Evolutionary conservation across 2,113 vertebrate species (phyloP).

Genomic region (Carassius auratus): DNA sequence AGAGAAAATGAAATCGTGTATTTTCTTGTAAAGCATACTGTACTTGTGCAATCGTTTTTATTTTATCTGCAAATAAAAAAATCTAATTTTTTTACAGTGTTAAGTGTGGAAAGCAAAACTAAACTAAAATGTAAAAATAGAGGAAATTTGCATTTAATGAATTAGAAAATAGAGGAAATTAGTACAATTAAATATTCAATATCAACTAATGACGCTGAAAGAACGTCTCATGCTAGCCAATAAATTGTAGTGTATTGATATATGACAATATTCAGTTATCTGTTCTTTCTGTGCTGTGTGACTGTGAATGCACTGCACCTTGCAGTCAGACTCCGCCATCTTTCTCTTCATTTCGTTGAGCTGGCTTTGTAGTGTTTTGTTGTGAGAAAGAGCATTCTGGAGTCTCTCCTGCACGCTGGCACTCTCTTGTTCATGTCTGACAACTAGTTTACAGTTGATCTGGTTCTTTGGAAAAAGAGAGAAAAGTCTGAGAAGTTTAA

Average conservation of each 20-base stretch:
- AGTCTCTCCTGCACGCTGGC: constrained; percentile 84
- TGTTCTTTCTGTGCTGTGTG: background rate
- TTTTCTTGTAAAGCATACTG: no score
- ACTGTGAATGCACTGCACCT: constrained; percentile 43
- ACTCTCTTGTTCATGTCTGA: constrained; percentile 84
- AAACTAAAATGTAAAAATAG: background rate
- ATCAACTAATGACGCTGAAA: background rate
- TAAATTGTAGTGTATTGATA: background rate
- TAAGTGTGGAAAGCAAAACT: no score
- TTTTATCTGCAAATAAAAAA: no score
- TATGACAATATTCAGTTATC: background rate
- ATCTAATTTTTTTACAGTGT: no score
- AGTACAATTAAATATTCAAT: background rate
- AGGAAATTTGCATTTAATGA: background rate
- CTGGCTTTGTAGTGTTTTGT: constrained; percentile 87
- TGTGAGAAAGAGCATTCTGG: constrained; percentile 84
- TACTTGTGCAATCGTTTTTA: no score
- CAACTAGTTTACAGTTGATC: constrained; percentile 84
- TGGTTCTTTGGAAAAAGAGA: constrained; percentile 76
- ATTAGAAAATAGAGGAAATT: background rate
- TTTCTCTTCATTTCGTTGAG: constrained; percentile 91
- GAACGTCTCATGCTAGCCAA: background rate
- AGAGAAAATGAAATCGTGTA: no score
- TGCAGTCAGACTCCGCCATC: constrained; percentile 79
- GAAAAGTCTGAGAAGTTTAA: background rate